phyloP scores from a whole-genome alignment of 2,888 invertebrate species.

The Netelia inedita region DNA sequence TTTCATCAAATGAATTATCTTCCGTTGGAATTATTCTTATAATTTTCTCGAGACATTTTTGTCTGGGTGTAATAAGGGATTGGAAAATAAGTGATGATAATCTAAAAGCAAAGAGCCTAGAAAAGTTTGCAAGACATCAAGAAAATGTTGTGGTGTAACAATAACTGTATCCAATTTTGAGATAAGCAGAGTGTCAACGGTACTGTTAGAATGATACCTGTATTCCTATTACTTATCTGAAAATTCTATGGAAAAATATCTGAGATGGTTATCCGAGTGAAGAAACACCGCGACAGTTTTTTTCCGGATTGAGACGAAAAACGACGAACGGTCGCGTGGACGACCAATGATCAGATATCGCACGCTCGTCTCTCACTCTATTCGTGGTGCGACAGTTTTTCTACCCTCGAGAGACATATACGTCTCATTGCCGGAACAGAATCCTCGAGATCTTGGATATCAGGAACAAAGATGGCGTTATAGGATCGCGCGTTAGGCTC shows the following conservation, averaged over 20 bases:
- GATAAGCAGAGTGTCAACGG: constrained; percentile 69
- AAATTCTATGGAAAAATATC: constrained; percentile 64
- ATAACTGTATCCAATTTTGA: constrained; percentile 57
- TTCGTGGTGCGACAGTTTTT: constrained; percentile 41
- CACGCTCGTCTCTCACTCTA: constrained; percentile 43
- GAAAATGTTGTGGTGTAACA: constrained; percentile 49
- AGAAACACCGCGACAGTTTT: constrained; percentile 51
- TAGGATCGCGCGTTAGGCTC: constrained; percentile 22
- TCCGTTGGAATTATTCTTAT: neutral
- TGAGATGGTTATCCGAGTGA: constrained; percentile 69
- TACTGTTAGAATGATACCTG: constrained; percentile 63
- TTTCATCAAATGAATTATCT: neutral
- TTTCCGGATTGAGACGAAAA: constrained; percentile 51
- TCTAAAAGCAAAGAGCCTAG: constrained; percentile 34
- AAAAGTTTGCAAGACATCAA: constrained; percentile 54
- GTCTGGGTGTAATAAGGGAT: neutral
- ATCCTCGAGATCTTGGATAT: constrained; percentile 55
- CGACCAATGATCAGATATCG: constrained; percentile 66
- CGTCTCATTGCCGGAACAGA: constrained; percentile 56
- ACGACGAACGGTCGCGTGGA: constrained; percentile 60
- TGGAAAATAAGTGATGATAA: neutral
- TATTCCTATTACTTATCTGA: constrained; percentile 55
- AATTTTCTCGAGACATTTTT: neutral
- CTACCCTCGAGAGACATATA: constrained; percentile 11
- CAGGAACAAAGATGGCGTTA: constrained; percentile 35